Percentiles rank a stretch among this genome's conserved stretches.
These are phyloP conservation scores for Smutsia gigantea DNA, from an alignment of 2,797 vertebrate species.

Conservation along the genomic window DNA sequence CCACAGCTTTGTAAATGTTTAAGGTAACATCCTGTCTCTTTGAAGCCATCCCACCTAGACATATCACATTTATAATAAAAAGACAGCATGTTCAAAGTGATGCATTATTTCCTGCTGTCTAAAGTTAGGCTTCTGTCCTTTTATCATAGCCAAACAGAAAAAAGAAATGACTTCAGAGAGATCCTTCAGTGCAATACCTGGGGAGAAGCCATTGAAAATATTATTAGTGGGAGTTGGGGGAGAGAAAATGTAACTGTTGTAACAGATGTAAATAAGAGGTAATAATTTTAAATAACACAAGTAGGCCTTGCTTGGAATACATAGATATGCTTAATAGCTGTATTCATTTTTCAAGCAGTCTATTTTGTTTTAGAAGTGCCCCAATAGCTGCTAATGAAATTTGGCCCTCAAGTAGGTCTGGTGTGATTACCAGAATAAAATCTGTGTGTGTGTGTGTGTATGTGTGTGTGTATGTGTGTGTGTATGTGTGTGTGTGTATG, in stretches of 20 bases:
- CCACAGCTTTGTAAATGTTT: conserved; percentile 81
- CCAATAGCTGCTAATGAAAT: neutral
- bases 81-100: conserved; percentile 71
- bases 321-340: neutral
- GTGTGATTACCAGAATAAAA: neutral
- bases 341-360: neutral
- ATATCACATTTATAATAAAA: conserved; percentile 82
- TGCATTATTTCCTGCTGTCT: conserved; percentile 80
- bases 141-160: conserved; percentile 23
- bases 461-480: neutral
- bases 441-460: neutral
- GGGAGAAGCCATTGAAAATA: neutral
- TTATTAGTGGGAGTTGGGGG: neutral
- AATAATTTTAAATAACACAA: neutral
- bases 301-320: neutral
- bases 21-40: conserved; percentile 79
- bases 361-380: neutral
- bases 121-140: conserved; percentile 50
- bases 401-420: neutral
- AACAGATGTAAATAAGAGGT: neutral
- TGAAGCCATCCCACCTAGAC: conserved; percentile 77
- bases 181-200: neutral
- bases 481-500: too few relatives aligned
- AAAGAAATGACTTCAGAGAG: neutral
- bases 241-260: neutral